Conservation (phyloP, 2,113 vertebrate species). For the Thalassoma bifasciatum region DNA sequence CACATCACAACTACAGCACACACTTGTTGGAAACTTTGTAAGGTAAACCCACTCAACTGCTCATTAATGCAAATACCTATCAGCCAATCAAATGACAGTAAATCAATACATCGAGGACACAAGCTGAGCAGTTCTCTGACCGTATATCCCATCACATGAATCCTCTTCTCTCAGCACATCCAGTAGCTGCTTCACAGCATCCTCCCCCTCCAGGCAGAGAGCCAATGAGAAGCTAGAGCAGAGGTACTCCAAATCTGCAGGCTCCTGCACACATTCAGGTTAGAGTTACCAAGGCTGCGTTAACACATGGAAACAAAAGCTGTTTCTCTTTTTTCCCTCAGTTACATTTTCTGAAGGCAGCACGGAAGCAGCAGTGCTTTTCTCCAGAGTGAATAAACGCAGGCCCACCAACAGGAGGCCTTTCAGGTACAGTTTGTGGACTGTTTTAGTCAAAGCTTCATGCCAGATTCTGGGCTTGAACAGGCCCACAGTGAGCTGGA, state of each 20-base stretch:
- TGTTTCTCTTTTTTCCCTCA: background rate
- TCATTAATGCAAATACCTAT: no score
- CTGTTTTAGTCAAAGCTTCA: conserved; percentile 57
- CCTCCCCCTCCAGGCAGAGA: conserved; percentile 81
- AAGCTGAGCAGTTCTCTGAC: no score
- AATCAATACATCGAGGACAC: no score
- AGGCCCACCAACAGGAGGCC: conserved; percentile 78
- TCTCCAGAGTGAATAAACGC: conserved; percentile 62
- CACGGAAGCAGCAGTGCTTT: conserved; percentile 40
- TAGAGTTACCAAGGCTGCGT: background rate
- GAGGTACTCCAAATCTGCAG: conserved; percentile 59
- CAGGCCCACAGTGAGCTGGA: conserved; percentile 76
- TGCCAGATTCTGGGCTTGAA: conserved; percentile 80
- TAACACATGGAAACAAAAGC: background rate
- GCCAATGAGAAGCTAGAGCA: conserved; percentile 75
- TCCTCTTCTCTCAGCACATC: conserved; percentile 69
- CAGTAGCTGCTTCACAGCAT: conserved; percentile 81
- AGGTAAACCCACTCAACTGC: no score
- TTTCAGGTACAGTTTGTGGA: conserved; percentile 48
- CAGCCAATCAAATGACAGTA: no score
- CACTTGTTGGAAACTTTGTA: no score
- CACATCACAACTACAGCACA: no score
- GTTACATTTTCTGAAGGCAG: conserved; percentile 34
- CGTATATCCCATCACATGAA: conserved; percentile 68
- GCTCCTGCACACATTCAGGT: conserved; percentile 52